phyloP scores from a whole-genome alignment of 2,113 vertebrate genomes.

The Felis catus region DNA sequence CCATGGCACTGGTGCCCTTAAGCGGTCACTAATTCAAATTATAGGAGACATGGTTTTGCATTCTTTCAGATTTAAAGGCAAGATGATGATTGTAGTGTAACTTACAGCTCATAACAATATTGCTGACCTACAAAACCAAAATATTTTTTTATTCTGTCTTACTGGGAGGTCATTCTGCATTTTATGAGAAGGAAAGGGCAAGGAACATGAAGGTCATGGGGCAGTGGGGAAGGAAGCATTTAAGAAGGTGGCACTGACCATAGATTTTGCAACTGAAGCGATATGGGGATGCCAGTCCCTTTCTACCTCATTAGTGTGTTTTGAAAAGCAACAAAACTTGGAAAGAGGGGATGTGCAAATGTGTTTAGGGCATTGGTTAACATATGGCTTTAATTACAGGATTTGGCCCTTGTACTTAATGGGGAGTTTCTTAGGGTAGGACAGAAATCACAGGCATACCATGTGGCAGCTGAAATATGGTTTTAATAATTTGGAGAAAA shows the following conservation, averaged over 20 bases:
- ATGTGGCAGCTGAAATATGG: constrained; percentile 1
- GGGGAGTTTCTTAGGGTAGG: not conserved
- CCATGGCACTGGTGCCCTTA: not conserved
- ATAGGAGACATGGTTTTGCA: not conserved
- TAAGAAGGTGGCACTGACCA: not conserved
- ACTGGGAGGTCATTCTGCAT: not conserved
- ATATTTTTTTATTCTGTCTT: not conserved
- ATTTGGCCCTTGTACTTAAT: not conserved
- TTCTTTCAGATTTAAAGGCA: not conserved
- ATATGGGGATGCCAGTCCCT: accelerated
- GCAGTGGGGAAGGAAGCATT: not conserved
- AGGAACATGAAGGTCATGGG: not conserved
- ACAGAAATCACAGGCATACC: not conserved
- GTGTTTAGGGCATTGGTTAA: not conserved
- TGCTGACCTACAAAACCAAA: not conserved
- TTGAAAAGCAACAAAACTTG: not conserved
- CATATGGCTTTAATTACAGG: constrained; percentile 21
- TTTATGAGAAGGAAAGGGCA: not conserved
- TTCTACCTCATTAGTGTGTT: not conserved
- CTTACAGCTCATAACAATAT: constrained; percentile 1
- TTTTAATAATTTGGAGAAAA: constrained; percentile 62
- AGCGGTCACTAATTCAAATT: not conserved
- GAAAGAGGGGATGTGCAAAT: not conserved
- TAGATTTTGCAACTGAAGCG: no score
- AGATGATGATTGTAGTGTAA: constrained; percentile 12